Evolutionary conservation across 2,113 vertebrate genomes (phyloP), one percentile per base, ranked within the genome.

Genomic region (Hystrix cristata): DNA sequence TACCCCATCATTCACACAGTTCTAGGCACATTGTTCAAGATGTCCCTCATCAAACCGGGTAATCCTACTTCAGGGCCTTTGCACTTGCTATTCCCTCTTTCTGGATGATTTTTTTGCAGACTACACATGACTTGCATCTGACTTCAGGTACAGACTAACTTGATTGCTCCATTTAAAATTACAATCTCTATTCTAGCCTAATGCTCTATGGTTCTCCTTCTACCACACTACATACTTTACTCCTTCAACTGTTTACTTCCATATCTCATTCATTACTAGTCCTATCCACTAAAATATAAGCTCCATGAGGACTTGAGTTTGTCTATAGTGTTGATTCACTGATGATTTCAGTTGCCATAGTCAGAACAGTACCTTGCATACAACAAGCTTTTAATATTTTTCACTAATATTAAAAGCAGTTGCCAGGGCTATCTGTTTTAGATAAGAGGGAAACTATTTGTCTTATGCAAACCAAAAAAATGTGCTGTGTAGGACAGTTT

Each of bases 331-430:
- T 27, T 57, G 46, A 76, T 7, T 90, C 15, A n/a, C n/a, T 65
- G 19, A 46, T 64, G 5, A 19, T 18, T 90, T 60, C 82, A 53
- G 57, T 74, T 11, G 13, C 76, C 10, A 60, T 60, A 51, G 78
- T 31, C 34, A 74, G 48, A 85, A 67, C 0, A 46, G 16, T 21
- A 7, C 25, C 64, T 93, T 91, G 29, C 18, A 65, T 34, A 95
- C 3, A 51, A 83, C 0, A 94, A 59, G 53, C 46, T 89, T 34
- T 91, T 89, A 38, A 43, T 87, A 90, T 64, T 48, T 86, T 64
- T 95, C 38, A 71, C 67, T 92, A 64, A 80, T 34, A 90, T 2
- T 62, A 83, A 90, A 95, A 51, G 67, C 16, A 62, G 84, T 60
- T 97, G 25, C 18, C 64, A 48, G 34, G 15, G 19, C 84, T 94